These are phyloP conservation scores for Chymomyza fuscimana DNA, from an alignment of 2,888 invertebrate species.

Conservation along the genomic window DNA sequence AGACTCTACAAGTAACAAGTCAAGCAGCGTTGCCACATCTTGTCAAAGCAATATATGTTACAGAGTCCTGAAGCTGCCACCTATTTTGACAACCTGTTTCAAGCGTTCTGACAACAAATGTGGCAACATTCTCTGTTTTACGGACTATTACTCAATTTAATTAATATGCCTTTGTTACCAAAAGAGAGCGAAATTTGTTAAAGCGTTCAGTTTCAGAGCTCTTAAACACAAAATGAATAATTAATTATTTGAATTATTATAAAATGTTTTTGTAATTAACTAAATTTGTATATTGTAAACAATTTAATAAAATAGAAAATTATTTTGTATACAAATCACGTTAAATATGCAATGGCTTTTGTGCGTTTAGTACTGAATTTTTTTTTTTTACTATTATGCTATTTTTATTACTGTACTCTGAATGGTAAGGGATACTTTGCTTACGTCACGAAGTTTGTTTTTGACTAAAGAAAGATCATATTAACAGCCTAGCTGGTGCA, in stretches of 20 bases:
- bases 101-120: slow-evolving; percentile 65
- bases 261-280: slow-evolving; percentile 22
- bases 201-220: not conserved
- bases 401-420: not conserved
- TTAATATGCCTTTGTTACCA: not conserved
- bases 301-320: not conserved
- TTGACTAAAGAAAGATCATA: too few relatives aligned
- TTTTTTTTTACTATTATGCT: not conserved
- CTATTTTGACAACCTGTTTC: slow-evolving; percentile 56
- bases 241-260: slow-evolving; percentile 41
- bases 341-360: not conserved
- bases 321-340: not conserved
- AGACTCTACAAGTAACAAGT: slow-evolving; percentile 36
- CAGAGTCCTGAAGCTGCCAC: not conserved
- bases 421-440: too few relatives aligned
- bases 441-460: too few relatives aligned
- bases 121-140: slow-evolving; percentile 25
- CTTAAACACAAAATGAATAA: slow-evolving; percentile 29
- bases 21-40: slow-evolving; percentile 32
- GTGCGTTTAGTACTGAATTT: not conserved
- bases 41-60: slow-evolving; percentile 14
- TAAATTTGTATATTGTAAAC: not conserved
- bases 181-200: not conserved
- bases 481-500: too few relatives aligned
- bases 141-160: not conserved